Base-by-base conservation (phyloP, 35 echinoderm and acorn worm genomes). In the Ophiothrix spiculata region DNA sequence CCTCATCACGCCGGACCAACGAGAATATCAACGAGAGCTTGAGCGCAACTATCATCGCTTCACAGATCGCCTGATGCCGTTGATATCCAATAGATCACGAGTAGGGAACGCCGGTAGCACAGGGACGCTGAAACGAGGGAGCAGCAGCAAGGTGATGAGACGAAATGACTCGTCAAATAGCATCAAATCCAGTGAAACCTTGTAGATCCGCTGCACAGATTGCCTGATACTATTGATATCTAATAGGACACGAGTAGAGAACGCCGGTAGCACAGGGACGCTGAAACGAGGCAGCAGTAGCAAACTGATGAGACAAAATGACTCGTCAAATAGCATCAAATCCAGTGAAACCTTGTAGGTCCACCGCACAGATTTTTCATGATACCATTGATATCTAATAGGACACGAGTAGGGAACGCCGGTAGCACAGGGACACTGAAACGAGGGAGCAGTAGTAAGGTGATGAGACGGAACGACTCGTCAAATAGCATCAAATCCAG, bases 31-130 rank as follows among this genome's bases (percentile, higher is more conserved):
- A 41, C 56, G 90, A 33, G 96, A 99, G 74, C 85, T 98, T 31
- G 96, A 99, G 41, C 80, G 96, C 4, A 99, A 99, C 83, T 99
- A 94, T 60, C 89, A 99, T 46, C 92, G 92, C 56, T 99, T 99
- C 60, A 94, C 86, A 1, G 96, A 99, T 39, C 92, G 96, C 31
- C 83, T 99, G 11, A 91, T 91, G 81, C 96, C 96, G 4, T 84
- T 99, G 6, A 94, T 94, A 56, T 39, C 86, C n/a, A 89, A 89
- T 56, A 85, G 78, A 3, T 41, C 74, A 1, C 32, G 64, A 25
- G 60, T 83, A 16, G 74, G 64, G 21, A 81, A 32, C 8, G 81
- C 39, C 77, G 80, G 21, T 31, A 84, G 38, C 39, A 40, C 33
- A 46, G 80, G 74, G 40, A 39, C 38, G 79, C 64, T 63, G 33